Base-by-base conservation (phyloP, 2,888 invertebrate genomes). In the Dione vanillae region DNA sequence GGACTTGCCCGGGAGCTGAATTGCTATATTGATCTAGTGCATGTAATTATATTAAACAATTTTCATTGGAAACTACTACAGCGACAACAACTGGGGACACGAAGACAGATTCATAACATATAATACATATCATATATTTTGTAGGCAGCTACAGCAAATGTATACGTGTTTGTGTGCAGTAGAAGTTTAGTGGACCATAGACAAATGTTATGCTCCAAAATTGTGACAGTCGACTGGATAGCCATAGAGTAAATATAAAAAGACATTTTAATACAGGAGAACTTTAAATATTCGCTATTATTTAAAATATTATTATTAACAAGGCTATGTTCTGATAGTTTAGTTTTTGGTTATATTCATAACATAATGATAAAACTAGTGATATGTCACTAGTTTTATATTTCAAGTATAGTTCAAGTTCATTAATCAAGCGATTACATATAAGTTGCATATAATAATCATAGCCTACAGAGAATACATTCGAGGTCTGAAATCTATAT, bases 91-190 rank as follows among this genome's bases (percentile, higher is more conserved):
- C 47, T 20, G 40, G 40, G 51, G 20, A 59, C 59, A 85, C 85
- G 84, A 84, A 85, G 85, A 80, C 85, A 84, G 79, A 82, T 77
- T 80, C 77, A 52, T 49, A 49, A 49, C 19, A 49, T 49, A 56
- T 56, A 56, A 19, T 11, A 56, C 37, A 37, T 56, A 40, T 7
- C 37, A 64, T 64, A 19, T 45, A 59, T 41, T 56, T 71, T 59
- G 74, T 74, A 71, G 10, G 16, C 49, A 52, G 47, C 71, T 73
- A 75, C 27, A 14, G 35, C 64, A 76, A 77, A 58, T 72, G 77
- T 73, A 72, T 76, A 74, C 75, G 75, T 77, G 78, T 75, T 75
- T 70, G 65, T 61, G 61, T 66, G 20, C 12, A 16, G 58, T 59
- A 14, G 10, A 64, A n/a, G n/a, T n/a, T 43, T 20, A 54, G 35